These are phyloP conservation scores for Camponotus vicinus DNA, from an alignment of 1,140 invertebrate species.

Conservation along the genomic window DNA sequence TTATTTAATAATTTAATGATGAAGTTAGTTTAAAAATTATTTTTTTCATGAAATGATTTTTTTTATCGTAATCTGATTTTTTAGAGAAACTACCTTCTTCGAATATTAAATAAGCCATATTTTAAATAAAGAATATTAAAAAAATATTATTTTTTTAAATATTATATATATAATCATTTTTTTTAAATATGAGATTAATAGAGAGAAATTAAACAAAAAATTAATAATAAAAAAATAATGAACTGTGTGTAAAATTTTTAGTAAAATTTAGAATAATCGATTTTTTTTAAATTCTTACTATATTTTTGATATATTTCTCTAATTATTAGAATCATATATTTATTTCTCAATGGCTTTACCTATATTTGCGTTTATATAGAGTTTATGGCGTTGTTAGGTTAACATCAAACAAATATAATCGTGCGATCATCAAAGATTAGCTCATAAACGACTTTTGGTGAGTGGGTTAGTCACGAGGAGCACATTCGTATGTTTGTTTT, in stretches of 20 bases:
- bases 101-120: not conserved
- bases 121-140: not conserved
- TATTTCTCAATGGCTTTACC: not conserved
- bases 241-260: not conserved
- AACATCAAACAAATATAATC: not conserved
- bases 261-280: not conserved
- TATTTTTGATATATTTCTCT: not conserved
- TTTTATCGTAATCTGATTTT: slow-evolving; percentile 10
- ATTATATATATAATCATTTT: not conserved
- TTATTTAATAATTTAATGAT: not conserved
- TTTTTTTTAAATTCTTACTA: not conserved
- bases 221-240: not conserved
- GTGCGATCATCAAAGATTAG: slow-evolving; percentile 1
- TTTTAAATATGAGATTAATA: not conserved
- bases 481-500: slow-evolving; percentile 71
- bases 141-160: no score
- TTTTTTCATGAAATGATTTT: not conserved
- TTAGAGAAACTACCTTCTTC: not conserved
- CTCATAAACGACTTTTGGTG: slow-evolving; percentile 58
- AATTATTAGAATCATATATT: not conserved
- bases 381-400: not conserved
- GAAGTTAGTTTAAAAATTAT: not conserved
- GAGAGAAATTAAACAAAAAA: not conserved
- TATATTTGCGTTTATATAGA: not conserved
- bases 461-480: slow-evolving; percentile 62